Conservation (phyloP, 2,797 vertebrate genomes). For the Neoniphon sammara region DNA sequence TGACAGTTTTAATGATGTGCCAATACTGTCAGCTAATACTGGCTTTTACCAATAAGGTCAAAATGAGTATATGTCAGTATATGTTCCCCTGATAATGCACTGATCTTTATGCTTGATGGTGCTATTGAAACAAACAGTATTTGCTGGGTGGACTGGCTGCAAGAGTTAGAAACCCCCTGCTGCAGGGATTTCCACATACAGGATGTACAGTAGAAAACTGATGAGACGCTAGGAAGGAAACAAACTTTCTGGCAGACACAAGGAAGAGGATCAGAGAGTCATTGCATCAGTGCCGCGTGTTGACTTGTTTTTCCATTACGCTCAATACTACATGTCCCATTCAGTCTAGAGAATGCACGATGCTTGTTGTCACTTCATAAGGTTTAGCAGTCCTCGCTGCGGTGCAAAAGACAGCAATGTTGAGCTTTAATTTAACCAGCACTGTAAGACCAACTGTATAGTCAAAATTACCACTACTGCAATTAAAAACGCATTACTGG, state of each 20-base stretch:
- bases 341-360: conserved; percentile 4
- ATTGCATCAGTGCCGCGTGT: not conserved
- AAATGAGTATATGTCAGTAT: not conserved
- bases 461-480: conserved; percentile 6
- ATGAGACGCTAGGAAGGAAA: conserved; percentile 48
- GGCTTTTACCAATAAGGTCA: not conserved
- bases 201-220: conserved; percentile 22
- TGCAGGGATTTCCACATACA: conserved; percentile 11
- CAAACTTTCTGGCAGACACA: conserved; percentile 21
- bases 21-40: not conserved
- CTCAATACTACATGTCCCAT: not conserved
- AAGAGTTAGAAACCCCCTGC: conserved; percentile 10
- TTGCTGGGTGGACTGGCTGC: not conserved
- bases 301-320: conserved; percentile 34
- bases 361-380: not conserved
- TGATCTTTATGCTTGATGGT: not conserved
- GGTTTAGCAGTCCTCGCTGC: conserved; percentile 19
- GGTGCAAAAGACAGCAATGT: not conserved
- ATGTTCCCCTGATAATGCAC: not conserved
- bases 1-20: not conserved
- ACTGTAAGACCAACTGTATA: conserved; percentile 1
- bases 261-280: conserved; percentile 24
- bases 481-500: conserved; percentile 19
- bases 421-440: not conserved
- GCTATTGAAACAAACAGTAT: no score